A percentile compares a stretch with the other conserved stretches of the same genome.
These are phyloP conservation scores for Corythornis leucogaster DNA, from an alignment of 2,797 vertebrate species.

Conservation along the genomic window DNA sequence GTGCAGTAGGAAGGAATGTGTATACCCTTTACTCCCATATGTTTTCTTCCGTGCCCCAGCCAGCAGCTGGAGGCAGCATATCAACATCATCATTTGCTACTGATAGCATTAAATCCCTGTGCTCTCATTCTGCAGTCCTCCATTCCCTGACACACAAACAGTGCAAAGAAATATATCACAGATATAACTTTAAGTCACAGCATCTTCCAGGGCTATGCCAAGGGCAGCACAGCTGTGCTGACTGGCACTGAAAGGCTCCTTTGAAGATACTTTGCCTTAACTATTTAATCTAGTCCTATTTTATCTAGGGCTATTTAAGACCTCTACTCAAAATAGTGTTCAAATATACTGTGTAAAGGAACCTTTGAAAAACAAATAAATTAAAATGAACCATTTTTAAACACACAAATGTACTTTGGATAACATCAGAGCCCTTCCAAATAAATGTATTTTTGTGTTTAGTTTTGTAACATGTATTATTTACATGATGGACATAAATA, in stretches of 20 bases:
- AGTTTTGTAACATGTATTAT: background rate
- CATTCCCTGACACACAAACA: background rate
- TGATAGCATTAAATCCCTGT: background rate
- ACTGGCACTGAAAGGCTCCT: background rate
- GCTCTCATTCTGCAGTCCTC: background rate
- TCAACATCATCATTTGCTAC: background rate
- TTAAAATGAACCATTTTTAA: background rate
- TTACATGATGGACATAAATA: background rate
- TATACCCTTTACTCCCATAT: background rate
- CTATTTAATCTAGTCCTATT: background rate
- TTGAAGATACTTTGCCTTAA: slow-evolving; percentile 14
- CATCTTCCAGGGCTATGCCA: background rate
- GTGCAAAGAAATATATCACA: background rate
- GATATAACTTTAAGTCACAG: background rate
- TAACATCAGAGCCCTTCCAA: background rate
- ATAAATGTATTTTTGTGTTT: background rate
- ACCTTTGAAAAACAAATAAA: background rate
- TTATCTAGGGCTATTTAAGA: background rate
- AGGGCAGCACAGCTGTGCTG: background rate
- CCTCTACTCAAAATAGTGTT: background rate
- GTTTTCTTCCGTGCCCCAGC: background rate
- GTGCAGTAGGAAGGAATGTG: background rate
- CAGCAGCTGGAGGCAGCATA: background rate
- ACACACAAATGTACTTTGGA: background rate
- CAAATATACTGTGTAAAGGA: background rate